These are phyloP conservation scores for Monomorium pharaonis DNA, from an alignment of 1,140 invertebrate genomes.

Conservation along the genomic window DNA sequence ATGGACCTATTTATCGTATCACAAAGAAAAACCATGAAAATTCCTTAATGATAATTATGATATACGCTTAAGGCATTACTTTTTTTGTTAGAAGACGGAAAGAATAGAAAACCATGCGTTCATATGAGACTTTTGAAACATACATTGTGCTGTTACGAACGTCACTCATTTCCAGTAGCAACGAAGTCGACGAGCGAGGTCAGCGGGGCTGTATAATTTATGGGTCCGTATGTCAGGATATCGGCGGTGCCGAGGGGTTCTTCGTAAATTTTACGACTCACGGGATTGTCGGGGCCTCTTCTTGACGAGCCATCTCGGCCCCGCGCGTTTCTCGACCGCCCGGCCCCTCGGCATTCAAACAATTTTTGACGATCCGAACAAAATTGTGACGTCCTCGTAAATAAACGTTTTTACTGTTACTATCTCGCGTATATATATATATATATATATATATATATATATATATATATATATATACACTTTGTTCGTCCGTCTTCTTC, in stretches of 20 bases:
- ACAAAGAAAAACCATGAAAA: too few relatives aligned
- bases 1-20: too few relatives aligned
- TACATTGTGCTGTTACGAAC: not conserved
- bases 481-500: not conserved
- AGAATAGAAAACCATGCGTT: not conserved
- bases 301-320: not conserved
- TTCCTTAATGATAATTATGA: too few relatives aligned
- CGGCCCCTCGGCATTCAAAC: not conserved
- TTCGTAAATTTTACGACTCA: slow-evolving; percentile 69
- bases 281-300: slow-evolving; percentile 15
- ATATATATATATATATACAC: too few relatives aligned
- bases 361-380: slow-evolving; percentile 16
- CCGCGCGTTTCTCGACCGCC: not conserved
- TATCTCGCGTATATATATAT: not conserved
- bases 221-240: slow-evolving; percentile 66
- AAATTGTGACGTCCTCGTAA: slow-evolving; percentile 52
- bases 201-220: slow-evolving; percentile 73
- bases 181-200: slow-evolving; percentile 69
- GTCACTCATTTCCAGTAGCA: slow-evolving; percentile 65
- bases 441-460: too few relatives aligned
- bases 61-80: not conserved
- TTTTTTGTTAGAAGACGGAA: not conserved
- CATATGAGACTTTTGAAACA: not conserved
- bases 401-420: slow-evolving; percentile 6
- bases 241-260: slow-evolving; percentile 60